Evolutionary conservation across 2,888 invertebrate species (phyloP).

Genomic region (Rhagium mordax): DNA sequence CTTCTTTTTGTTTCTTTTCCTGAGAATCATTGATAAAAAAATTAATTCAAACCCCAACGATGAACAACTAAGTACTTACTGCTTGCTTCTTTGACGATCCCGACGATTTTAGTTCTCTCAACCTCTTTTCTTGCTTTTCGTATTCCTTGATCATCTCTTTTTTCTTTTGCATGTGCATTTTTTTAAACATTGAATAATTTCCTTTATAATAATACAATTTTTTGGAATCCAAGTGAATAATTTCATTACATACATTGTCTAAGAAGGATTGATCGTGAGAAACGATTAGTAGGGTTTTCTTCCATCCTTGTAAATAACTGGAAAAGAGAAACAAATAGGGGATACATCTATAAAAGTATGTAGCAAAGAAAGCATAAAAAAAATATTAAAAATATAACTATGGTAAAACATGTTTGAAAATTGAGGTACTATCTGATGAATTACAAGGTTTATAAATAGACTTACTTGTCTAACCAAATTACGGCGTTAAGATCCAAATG

Average conservation of each 20-base stretch:
- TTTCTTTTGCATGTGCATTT: slow-evolving; percentile 97
- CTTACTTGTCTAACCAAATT: slow-evolving; percentile 99
- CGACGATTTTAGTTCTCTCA: slow-evolving; percentile 95
- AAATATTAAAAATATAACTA: too few relatives aligned
- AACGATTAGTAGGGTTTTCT: slow-evolving; percentile 97
- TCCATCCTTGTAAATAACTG: slow-evolving; percentile 92
- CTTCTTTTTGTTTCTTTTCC: slow-evolving; percentile 95
- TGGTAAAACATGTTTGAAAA: too few relatives aligned
- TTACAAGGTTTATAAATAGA: slow-evolving; percentile 40
- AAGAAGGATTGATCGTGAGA: slow-evolving; percentile 99
- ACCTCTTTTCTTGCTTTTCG: slow-evolving; percentile 96
- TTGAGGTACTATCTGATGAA: too few relatives aligned
- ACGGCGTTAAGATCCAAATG: slow-evolving; percentile 99
- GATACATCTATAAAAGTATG: too few relatives aligned
- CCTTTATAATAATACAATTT: slow-evolving; percentile 98
- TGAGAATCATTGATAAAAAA: slow-evolving; percentile 52
- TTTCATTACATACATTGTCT: slow-evolving; percentile 99
- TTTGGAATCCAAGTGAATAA: slow-evolving; percentile 96
- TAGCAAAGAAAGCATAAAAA: not conserved
- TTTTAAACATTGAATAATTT: slow-evolving; percentile 98
- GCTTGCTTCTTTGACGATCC: slow-evolving; percentile 97
- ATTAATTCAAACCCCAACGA: slow-evolving; percentile 2
- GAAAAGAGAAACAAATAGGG: not conserved
- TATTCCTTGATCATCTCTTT: slow-evolving; percentile 97
- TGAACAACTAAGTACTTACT: slow-evolving; percentile 66